These are phyloP conservation scores for Hemiscyllium ocellatum DNA, from an alignment of 2,113 vertebrate genomes.

Conservation along the genomic window DNA sequence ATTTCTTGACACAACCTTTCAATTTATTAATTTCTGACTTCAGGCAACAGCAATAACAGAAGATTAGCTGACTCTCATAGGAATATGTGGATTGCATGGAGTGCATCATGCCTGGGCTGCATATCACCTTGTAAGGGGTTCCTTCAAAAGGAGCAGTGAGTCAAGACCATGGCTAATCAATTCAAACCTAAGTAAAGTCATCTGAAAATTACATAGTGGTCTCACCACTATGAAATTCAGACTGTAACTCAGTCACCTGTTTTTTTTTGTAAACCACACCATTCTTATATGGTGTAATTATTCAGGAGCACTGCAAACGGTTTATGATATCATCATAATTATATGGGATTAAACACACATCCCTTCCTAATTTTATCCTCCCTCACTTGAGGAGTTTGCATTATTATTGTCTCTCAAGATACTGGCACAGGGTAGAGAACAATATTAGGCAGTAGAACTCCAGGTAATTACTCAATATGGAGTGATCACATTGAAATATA, in stretches of 20 bases:
- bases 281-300: too few relatives aligned
- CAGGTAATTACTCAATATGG: not conserved
- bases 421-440: not conserved
- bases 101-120: not conserved
- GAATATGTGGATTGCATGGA: not conserved
- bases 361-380: not conserved
- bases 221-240: not conserved
- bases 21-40: not conserved
- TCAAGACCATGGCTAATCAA: not conserved
- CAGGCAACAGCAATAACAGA: not conserved
- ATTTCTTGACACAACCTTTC: not conserved
- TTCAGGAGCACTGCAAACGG: not conserved
- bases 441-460: not conserved
- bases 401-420: not conserved
- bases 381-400: not conserved
- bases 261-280: not conserved
- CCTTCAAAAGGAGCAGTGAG: not conserved
- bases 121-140: not conserved
- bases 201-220: not conserved
- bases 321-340: not conserved
- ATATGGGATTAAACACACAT: not conserved
- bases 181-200: not conserved
- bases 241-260: not conserved
- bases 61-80: not conserved
- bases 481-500: not conserved